Base-by-base conservation (phyloP, 2,888 invertebrate genomes). In the Tyria jacobaeae region DNA sequence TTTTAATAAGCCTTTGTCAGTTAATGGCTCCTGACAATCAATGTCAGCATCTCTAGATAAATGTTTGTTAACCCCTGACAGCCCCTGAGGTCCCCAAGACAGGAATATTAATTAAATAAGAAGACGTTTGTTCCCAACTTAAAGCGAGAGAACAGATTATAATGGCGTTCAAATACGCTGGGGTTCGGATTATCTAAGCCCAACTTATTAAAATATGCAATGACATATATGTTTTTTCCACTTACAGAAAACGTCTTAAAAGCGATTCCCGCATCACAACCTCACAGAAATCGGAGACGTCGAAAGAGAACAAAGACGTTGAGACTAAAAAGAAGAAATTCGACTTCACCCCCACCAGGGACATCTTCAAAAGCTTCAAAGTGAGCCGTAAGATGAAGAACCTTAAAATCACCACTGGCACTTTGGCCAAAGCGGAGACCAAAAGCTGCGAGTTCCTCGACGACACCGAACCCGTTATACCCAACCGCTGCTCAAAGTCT, bases 381-480 rank as follows among this genome's bases (percentile, higher is more conserved):
- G 92, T 90, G 48, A 88, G 89, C 54, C 84, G 90, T 57, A 92
- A 92, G 66, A 89, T 89, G 89, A 91, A 91, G 60, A 88, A 87
- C 57, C 71, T 89, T 0, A 93, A 92, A 61, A 88, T 90, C 44
- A 79, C 87, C 0, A 39, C 79, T 25, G 81, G 84, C 3, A 76
- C 73, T 9, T 81, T 91, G 1, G 63, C 79, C 31, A 92, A 91
- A 53, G 90, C 88, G 4, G 92, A 91, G 67, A 88, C 91, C 0
- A 93, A 93, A 57, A 94, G 94, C 82, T 94, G 94, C 75, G 94
- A 94, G 71, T 92, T 88, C 55, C 74, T 94, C 0, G 94, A 93
- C 78, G 89, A 87, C 25, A 82, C 89, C 0, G 86, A 85, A 35
- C 90, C 84, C 48, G 87, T 87, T 0, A 61, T 83, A 0, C 34